These are phyloP conservation scores for Myotis brandtii DNA, from an alignment of 2,113 vertebrate species.

Conservation along the genomic window DNA sequence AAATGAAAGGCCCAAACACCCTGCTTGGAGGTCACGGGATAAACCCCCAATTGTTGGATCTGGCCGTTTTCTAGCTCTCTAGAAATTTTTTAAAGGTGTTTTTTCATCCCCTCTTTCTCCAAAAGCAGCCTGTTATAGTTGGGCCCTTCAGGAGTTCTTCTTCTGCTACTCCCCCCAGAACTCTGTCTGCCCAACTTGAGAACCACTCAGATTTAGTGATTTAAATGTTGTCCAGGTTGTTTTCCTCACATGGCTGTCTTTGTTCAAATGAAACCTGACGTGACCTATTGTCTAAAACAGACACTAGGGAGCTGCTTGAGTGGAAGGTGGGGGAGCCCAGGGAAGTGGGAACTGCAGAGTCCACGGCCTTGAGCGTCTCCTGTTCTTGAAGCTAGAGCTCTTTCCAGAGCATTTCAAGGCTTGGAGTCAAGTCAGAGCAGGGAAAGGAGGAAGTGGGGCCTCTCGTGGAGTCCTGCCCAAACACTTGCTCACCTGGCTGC, in stretches of 20 bases:
- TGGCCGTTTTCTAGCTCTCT: neutral
- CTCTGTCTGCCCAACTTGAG: neutral
- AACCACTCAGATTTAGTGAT: neutral
- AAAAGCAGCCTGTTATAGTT: neutral
- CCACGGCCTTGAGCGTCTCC: neutral
- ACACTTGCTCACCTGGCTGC: neutral
- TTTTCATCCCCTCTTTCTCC: neutral
- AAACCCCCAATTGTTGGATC: neutral
- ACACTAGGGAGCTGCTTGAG: accelerated
- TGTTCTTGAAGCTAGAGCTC: neutral
- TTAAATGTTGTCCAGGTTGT: neutral
- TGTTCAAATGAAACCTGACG: neutral
- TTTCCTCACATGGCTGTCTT: neutral
- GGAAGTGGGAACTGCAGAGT: neutral
- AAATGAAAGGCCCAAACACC: neutral
- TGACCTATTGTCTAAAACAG: neutral
- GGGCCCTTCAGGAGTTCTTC: neutral
- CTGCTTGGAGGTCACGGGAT: neutral
- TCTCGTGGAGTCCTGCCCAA: neutral
- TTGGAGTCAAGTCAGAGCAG: neutral
- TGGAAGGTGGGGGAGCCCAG: neutral
- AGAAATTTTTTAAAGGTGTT: neutral
- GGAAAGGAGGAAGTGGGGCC: neutral
- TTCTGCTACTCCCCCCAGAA: neutral
- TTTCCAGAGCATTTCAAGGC: neutral